Evolutionary conservation across 2,888 invertebrate genomes (phyloP), one percentile per base, ranked within the genome.

Genomic region (Leptothorax acervorum): DNA sequence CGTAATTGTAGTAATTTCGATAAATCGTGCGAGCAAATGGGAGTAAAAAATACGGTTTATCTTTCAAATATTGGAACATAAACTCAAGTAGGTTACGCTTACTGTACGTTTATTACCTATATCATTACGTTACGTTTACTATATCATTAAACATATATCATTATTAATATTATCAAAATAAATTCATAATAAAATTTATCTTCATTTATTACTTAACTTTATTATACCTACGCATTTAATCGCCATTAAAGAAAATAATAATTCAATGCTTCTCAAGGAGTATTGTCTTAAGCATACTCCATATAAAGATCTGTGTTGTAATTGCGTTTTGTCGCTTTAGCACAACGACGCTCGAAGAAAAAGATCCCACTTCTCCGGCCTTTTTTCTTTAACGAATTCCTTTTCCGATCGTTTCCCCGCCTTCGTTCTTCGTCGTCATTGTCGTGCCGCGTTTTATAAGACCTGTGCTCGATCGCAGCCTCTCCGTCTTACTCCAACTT

Each of bases 341-440:
- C 90, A 88, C 85, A 85, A 88, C 89, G 91, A 90, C 85, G 90
- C 86, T 89, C 86, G 86, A 85, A 90, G 90, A 91, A 92, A 92
- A 91, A 90, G 90, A 91, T 90, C 90, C 90, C 90, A 90, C 92
- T 92, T 90, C 92, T 88, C 89, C 83, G 87, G 90, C 90, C 92
- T 92, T 93, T 65, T 92, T 91, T 92, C 91, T 88, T 92, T 93
- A 93, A 93, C 92, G 92, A 94, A 94, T 94, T 94, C 92, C 90
- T 91, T 91, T 91, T 91, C 88, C 90, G 90, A 93, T 89, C 88
- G 85, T 86, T 92, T 90, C 87, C 88, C 86, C 85, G 73, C 75
- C 55, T 71, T 48, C 60, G 48, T 65, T 81, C 83, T 35, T 75
- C 74, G 51, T 68, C 83, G 51, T 70, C 73, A 88, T 88, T 87